Conservation (phyloP, 2,888 invertebrate species). For the Amphipoea oculea region DNA sequence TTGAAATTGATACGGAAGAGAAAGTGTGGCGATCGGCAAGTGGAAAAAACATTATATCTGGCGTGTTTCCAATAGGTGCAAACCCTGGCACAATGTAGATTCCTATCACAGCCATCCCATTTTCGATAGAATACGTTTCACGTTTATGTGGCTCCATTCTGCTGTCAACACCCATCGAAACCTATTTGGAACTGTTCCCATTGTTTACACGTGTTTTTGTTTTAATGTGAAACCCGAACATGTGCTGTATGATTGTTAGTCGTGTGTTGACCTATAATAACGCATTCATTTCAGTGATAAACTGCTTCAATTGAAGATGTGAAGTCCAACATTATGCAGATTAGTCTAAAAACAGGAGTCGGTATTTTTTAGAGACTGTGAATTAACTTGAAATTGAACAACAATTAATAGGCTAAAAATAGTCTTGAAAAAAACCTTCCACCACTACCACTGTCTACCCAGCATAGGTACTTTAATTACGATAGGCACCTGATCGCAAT, state of each 20-base stretch:
- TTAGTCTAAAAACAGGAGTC: neutral
- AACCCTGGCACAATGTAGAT: constrained; percentile 75
- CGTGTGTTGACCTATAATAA: neutral
- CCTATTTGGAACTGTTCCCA: constrained; percentile 46
- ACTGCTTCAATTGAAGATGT: neutral
- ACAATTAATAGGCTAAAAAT: too few species aligned
- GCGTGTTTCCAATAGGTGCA: constrained; percentile 71
- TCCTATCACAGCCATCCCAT: constrained; percentile 70
- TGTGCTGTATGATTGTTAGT: constrained; percentile 45
- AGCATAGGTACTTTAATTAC: neutral
- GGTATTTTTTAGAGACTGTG: neutral
- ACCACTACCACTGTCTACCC: neutral
- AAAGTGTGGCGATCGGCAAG: constrained; percentile 61
- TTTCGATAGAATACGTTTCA: constrained; percentile 55
- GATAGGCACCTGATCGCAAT: constrained; percentile 3
- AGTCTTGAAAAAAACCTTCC: neutral
- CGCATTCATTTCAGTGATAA: neutral
- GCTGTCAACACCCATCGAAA: constrained; percentile 39
- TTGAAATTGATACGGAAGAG: constrained; percentile 52
- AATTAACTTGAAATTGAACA: neutral
- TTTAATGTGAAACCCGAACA: constrained; percentile 44
- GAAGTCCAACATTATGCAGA: too few species aligned
- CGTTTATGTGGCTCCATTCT: constrained; percentile 55
- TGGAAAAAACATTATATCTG: constrained; percentile 70
- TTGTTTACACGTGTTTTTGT: constrained; percentile 59